These are phyloP conservation scores for Odobenus rosmarus DNA, from an alignment of 2,113 vertebrate genomes.

Conservation along the genomic window DNA sequence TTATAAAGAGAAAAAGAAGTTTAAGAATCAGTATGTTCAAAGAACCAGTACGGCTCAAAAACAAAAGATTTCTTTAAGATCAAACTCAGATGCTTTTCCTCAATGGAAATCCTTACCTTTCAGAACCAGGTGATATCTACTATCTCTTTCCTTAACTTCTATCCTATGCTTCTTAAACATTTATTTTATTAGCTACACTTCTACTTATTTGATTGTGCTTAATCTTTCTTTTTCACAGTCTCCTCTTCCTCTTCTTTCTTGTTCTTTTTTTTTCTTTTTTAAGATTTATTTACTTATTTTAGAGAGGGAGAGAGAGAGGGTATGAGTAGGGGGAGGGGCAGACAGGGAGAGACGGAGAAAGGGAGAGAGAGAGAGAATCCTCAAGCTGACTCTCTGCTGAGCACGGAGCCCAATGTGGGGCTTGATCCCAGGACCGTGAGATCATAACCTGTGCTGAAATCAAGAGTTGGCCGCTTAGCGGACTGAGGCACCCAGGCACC, in stretches of 20 bases:
- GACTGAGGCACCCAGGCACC: neutral
- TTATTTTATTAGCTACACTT: neutral
- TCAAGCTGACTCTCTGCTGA: neutral
- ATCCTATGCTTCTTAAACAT: neutral
- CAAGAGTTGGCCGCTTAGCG: neutral
- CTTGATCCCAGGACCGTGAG: neutral
- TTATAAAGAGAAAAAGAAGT: neutral
- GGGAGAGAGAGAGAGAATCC: neutral
- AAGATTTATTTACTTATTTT: neutral
- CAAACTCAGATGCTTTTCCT: neutral
- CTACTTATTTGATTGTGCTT: neutral
- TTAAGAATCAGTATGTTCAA: neutral
- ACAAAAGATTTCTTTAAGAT: neutral
- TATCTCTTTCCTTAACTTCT: neutral
- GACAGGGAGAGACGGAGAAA: too few relatives aligned
- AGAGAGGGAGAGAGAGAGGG: neutral
- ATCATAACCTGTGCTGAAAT: neutral
- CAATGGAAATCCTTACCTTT: neutral
- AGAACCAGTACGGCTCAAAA: neutral
- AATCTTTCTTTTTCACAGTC: neutral
- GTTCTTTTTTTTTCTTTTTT: neutral
- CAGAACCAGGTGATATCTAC: neutral
- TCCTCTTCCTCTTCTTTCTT: neutral
- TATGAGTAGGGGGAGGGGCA: neutral
- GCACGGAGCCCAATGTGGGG: neutral